Percentiles rank a stretch among this genome's conserved stretches.
These are phyloP conservation scores for Leiothrix lutea DNA, from an alignment of 2,113 vertebrate genomes.

Conservation along the genomic window DNA sequence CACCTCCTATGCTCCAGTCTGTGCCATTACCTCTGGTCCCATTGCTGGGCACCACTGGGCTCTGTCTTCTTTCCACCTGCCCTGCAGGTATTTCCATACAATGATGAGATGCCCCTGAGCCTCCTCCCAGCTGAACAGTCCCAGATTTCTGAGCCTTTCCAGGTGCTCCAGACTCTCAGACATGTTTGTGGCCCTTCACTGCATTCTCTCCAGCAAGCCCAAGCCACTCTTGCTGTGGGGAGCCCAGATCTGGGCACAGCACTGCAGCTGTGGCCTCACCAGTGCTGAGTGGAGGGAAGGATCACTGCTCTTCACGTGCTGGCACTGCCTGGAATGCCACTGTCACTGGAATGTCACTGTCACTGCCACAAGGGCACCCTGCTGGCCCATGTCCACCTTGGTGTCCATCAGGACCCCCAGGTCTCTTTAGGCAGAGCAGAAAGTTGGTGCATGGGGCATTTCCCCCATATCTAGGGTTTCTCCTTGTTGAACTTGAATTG, in stretches of 20 bases:
- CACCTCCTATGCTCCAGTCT: neutral
- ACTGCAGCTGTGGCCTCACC: neutral
- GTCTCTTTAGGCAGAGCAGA: neutral
- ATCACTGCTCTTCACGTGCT: neutral
- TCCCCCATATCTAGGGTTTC: neutral
- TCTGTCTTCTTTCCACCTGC: accelerated
- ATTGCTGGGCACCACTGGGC: neutral
- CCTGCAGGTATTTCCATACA: neutral
- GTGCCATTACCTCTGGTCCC: neutral
- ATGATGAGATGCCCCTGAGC: too few relatives aligned
- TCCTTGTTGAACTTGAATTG: neutral
- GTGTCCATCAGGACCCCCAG: neutral
- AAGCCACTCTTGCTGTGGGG: neutral
- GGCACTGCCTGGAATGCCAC: neutral
- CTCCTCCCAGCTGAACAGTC: neutral
- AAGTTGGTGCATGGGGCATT: neutral
- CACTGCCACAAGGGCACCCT: neutral
- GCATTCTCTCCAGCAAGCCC: neutral
- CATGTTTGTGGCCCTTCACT: neutral
- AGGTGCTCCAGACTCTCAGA: neutral
- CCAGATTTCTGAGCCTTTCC: neutral
- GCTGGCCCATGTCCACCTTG: neutral
- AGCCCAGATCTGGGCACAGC: neutral
- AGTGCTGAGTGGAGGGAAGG: neutral
- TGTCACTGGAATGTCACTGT: too few relatives aligned